Conservation (phyloP, 2,113 vertebrate species). For the Terrapene triunguis region DNA sequence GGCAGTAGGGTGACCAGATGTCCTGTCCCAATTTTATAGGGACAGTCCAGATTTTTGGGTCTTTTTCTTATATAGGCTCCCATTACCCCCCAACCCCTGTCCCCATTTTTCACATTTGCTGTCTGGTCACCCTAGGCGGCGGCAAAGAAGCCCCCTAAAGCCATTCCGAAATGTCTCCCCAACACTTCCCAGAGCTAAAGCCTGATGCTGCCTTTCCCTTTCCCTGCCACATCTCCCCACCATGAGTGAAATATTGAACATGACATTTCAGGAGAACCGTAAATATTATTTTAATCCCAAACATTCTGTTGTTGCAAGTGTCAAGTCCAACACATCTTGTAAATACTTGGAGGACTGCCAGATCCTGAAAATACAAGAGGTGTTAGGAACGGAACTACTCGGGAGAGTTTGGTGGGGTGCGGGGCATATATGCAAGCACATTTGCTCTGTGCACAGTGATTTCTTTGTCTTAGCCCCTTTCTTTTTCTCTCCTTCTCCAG, state of each 20-base stretch:
- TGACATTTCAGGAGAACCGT: slow-evolving; percentile 57
- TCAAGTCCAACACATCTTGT: slow-evolving; percentile 68
- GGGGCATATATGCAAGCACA: background rate
- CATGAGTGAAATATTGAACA: slow-evolving; percentile 66
- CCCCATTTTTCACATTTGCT: too few species aligned
- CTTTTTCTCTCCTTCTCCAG: slow-evolving; percentile 77
- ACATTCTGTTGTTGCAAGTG: slow-evolving; percentile 75
- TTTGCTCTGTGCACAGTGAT: slow-evolving; percentile 57
- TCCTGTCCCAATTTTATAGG: too few species aligned
- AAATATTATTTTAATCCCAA: slow-evolving; percentile 79
- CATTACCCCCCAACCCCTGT: too few species aligned
- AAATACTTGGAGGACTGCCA: slow-evolving; percentile 73
- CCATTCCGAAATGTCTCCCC: background rate
- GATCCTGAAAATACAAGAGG: slow-evolving; percentile 61
- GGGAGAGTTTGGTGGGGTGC: slow-evolving; percentile 3
- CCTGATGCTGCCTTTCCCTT: slow-evolving; percentile 34
- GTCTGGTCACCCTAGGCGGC: background rate
- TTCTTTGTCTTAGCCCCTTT: slow-evolving; percentile 38
- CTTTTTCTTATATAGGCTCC: too few species aligned
- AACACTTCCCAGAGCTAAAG: background rate
- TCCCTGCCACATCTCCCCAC: slow-evolving; percentile 3
- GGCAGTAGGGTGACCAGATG: too few species aligned
- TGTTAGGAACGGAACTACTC: slow-evolving; percentile 66
- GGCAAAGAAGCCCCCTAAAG: background rate
- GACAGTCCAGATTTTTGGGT: too few species aligned